Conservation (phyloP, 2,888 invertebrate species). For the Lepidonotus clava region DNA sequence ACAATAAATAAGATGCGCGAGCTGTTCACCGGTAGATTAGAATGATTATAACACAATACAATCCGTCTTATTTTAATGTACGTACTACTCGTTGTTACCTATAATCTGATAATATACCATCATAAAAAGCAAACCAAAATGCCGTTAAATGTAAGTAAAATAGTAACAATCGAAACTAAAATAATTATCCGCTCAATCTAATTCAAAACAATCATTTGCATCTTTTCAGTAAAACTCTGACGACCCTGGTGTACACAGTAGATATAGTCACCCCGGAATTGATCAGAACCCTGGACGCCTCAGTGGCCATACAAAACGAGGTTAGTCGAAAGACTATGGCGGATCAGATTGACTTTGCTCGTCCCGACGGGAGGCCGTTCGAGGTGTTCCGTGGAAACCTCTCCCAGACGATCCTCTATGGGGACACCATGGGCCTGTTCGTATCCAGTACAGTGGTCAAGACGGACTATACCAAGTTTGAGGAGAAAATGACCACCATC, state of each 20-base stretch:
- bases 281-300: neutral
- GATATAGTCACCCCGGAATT: neutral
- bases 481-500: neutral
- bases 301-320: neutral
- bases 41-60: too few species aligned
- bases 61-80: too few species aligned
- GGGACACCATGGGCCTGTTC: constrained; percentile 10
- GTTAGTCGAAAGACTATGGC: neutral
- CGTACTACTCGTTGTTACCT: too few species aligned
- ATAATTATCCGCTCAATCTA: too few species aligned
- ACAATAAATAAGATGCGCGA: too few species aligned
- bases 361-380: neutral
- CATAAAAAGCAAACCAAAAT: too few species aligned
- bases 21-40: too few species aligned
- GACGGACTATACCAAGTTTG: constrained; percentile 18
- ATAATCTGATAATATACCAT: too few species aligned
- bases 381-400: neutral
- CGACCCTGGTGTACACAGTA: neutral
- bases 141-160: too few species aligned
- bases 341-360: neutral
- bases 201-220: neutral
- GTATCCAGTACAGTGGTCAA: neutral
- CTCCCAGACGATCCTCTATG: neutral
- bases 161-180: too few species aligned
- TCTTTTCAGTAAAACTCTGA: neutral